Base-by-base conservation (phyloP, 2,113 vertebrate species). In the Morone saxatilis region DNA sequence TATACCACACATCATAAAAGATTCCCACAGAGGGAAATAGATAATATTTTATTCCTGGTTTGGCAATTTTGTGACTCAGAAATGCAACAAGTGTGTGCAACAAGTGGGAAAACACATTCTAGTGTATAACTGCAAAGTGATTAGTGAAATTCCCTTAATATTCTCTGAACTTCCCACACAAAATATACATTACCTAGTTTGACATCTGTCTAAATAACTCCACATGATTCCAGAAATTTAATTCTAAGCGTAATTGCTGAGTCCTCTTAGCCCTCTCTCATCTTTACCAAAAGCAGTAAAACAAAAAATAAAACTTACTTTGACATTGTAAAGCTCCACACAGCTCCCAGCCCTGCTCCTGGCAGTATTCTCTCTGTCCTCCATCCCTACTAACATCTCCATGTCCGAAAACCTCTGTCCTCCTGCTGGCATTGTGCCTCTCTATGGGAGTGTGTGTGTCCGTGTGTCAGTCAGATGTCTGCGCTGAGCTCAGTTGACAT, bases 311-410 rank as follows among this genome's bases (percentile, higher is more conserved):
- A 40, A 40, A 86, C 91, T 90, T 85, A 93, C 93, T 56, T 70
- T 92, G 81, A 90, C 4, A 2, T 61, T 83, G 84, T 88, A 36
- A 40, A 93, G 90, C 91, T 94, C 93, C 86, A 92, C 93, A 9
- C 93, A 94, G 90, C 93, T 94, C 41, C 92, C 90, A 0, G 92
- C 92, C 16, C 93, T 63, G 84, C 79, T 72, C 81, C 92, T 86
- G 54, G 83, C 75, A 1, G 40, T 17, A 20, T 86, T 80, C 45
- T 7, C 63, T 80, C 69, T 70, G 4, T 84, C 82, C 76, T 89
- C 88, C 87, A 90, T 89, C 80, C 71, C 81, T 0, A 76, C 82
- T 7, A 87, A 71, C 81, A 72, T 67, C 81, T 92, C 93, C 86
- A 69, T 45, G 75, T 91, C 89, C 0, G 82, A 78, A 17, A 83